A percentile compares a stretch with the other conserved stretches of the same genome.
Conservation (phyloP, 2,888 invertebrate genomes). For the Eucera pruinosa region DNA sequence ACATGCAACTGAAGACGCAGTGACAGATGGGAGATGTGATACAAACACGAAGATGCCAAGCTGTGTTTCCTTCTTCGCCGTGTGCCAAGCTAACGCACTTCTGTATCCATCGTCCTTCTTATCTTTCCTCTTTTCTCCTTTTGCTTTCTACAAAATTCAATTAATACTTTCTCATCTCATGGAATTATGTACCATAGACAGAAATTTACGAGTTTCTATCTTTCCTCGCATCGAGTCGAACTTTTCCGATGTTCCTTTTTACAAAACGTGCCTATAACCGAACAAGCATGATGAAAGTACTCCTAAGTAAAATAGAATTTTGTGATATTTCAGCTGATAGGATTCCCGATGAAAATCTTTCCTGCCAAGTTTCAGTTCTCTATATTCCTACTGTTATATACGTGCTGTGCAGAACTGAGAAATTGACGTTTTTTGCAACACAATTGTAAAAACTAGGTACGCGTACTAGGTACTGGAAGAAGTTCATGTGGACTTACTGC, state of each 20-base stretch:
- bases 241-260: neutral
- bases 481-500: no score
- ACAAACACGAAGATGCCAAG: neutral
- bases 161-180: constrained; percentile 3
- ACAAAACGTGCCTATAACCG: no score
- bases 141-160: neutral
- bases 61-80: neutral
- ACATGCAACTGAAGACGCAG: constrained; percentile 50
- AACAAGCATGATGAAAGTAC: no score
- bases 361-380: no score
- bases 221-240: neutral
- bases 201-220: neutral
- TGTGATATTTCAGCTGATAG: no score
- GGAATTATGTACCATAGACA: neutral
- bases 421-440: no score
- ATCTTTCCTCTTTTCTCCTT: neutral
- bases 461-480: no score
- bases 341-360: no score
- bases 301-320: no score
- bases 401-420: no score
- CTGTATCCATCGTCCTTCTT: neutral
- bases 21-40: constrained; percentile 30
- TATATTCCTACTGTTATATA: no score
- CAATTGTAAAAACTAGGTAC: no score
- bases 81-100: neutral